A percentile compares a stretch with the other conserved stretches of the same genome.
Conservation (phyloP, 2,113 vertebrate genomes). For the Eptatretus burgeri region DNA sequence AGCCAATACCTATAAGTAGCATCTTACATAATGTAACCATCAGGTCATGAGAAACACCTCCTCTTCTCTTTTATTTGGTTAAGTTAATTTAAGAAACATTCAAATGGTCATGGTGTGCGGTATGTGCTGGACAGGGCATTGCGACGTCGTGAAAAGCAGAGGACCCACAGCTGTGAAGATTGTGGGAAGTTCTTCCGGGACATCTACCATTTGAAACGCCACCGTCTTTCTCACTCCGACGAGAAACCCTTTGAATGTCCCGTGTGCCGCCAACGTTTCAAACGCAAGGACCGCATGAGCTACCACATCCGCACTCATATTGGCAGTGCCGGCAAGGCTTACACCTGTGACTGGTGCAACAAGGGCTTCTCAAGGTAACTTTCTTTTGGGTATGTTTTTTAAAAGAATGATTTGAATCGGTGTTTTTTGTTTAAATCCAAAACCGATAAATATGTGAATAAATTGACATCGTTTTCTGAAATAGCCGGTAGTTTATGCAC, state of each 20-base stretch:
- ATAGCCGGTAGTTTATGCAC: no score
- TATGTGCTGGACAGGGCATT: background rate
- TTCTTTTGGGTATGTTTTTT: no score
- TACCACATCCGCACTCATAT: conserved; percentile 91
- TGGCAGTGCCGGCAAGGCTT: conserved; percentile 82
- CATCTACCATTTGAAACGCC: conserved; percentile 81
- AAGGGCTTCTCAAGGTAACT: conserved; percentile 84
- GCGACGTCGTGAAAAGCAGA: conserved; percentile 31
- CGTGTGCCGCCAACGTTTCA: conserved; percentile 91
- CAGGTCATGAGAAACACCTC: no score
- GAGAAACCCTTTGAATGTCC: conserved; percentile 94
- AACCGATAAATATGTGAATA: no score
- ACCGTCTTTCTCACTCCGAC: conserved; percentile 89
- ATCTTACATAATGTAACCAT: no score
- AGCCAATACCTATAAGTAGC: no score
- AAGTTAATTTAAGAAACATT: no score
- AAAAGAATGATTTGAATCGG: no score
- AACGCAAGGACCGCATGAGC: conserved; percentile 95
- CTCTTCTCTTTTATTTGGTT: no score
- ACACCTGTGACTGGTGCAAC: conserved; percentile 87
- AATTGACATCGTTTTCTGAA: no score
- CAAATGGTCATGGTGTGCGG: background rate
- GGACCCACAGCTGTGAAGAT: conserved; percentile 93
- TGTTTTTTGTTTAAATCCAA: no score
- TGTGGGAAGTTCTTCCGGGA: conserved; percentile 91